These are phyloP conservation scores for Octopus sinensis DNA, from an alignment of 1,140 invertebrate species.

Conservation along the genomic window DNA sequence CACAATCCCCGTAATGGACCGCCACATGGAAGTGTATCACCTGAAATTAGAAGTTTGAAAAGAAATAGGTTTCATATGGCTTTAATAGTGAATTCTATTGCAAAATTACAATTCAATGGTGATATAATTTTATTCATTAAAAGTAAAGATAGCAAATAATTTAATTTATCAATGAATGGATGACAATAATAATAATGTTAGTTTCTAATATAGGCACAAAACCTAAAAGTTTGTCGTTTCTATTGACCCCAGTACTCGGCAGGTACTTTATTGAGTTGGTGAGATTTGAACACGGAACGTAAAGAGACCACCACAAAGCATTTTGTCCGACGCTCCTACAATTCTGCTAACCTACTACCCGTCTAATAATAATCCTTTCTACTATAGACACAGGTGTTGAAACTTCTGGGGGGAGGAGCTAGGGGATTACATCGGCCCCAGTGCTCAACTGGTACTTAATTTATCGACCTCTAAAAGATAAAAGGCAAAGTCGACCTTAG, in stretches of 20 bases:
- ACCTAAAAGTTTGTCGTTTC: too few species aligned
- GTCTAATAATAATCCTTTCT: too few species aligned
- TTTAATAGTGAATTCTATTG: not conserved
- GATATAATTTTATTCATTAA: not conserved
- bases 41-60: constrained; percentile 1
- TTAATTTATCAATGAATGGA: not conserved
- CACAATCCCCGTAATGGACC: not conserved
- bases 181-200: not conserved
- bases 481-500: not conserved
- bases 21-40: not conserved
- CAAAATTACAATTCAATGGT: not conserved
- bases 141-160: not conserved
- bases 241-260: too few species aligned
- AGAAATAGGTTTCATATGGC: not conserved
- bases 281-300: too few species aligned
- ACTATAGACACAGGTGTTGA: not conserved
- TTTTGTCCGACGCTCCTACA: too few species aligned
- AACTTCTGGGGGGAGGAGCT: not conserved
- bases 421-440: not conserved
- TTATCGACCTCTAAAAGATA: not conserved
- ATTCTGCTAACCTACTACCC: too few species aligned
- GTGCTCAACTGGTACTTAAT: not conserved
- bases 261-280: too few species aligned
- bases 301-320: too few species aligned
- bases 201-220: not conserved